Evolutionary conservation across 2,888 invertebrate species (phyloP).

Genomic region (Dendrolimus pini): DNA sequence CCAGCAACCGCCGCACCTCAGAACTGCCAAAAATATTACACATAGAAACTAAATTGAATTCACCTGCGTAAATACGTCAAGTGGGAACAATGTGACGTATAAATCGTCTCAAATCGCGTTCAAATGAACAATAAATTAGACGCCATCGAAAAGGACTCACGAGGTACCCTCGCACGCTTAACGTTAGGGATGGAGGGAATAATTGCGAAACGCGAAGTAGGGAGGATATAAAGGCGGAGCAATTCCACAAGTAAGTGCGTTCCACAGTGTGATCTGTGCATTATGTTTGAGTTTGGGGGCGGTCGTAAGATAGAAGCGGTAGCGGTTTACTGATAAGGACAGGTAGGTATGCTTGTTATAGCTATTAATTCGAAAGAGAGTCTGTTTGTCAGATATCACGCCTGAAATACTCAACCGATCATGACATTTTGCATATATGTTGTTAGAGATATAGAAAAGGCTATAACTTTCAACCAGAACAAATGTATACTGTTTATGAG

Average conservation of each 20-base stretch:
- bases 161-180: not conserved
- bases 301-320: not conserved
- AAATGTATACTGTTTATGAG: no score
- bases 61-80: not conserved
- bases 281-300: conserved; percentile 19
- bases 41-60: not conserved
- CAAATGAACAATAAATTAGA: not conserved
- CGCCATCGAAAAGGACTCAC: not conserved
- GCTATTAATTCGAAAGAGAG: no score
- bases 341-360: no score
- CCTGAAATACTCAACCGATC: no score
- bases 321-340: not conserved
- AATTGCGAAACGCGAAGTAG: not conserved
- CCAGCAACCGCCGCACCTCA: no score
- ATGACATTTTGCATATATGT: no score
- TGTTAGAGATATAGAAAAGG: no score
- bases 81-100: not conserved
- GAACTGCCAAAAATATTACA: no score
- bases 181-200: not conserved
- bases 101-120: not conserved
- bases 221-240: conserved; percentile 12
- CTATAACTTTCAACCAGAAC: no score
- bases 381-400: no score
- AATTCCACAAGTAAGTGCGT: conserved; percentile 46
- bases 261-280: conserved; percentile 41